These are phyloP conservation scores for Sebastiscus albofasciatus DNA, from an alignment of 2,797 vertebrate species.

Conservation along the genomic window DNA sequence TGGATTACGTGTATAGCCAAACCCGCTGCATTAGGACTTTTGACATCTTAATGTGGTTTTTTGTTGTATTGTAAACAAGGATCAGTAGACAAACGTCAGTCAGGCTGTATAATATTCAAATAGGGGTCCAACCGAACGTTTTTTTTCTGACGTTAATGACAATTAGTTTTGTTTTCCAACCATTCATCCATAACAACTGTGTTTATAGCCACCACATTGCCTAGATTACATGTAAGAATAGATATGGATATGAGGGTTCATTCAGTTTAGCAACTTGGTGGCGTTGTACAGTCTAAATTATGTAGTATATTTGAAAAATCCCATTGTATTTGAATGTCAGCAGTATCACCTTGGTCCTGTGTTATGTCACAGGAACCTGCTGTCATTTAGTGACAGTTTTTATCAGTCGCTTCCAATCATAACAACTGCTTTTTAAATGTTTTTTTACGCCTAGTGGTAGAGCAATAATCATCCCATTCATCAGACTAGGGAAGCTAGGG, in stretches of 20 bases:
- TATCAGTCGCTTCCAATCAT: not conserved
- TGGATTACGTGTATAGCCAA: slow-evolving; percentile 11
- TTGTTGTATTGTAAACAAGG: not conserved
- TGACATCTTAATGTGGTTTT: not conserved
- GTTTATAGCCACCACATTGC: slow-evolving; percentile 10
- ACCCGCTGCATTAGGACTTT: slow-evolving; percentile 14
- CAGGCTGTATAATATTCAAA: slow-evolving; percentile 17
- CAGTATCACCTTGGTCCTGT: not conserved
- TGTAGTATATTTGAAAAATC: not conserved
- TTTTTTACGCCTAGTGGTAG: not conserved
- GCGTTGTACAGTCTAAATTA: not conserved
- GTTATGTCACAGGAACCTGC: not conserved
- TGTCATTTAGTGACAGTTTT: not conserved
- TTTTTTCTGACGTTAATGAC: not conserved
- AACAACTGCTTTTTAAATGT: not conserved
- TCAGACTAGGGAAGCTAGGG: not conserved
- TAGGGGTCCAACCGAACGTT: not conserved
- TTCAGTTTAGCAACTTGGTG: not conserved
- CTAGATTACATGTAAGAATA: not conserved
- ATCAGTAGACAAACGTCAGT: slow-evolving; percentile 3
- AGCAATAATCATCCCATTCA: slow-evolving; percentile 9
- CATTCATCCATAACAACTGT: not conserved
- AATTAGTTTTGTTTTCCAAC: not conserved
- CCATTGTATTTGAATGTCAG: not conserved
- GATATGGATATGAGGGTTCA: not conserved